Conservation (phyloP, 2,888 invertebrate species). For the Druceiella hillmani region DNA sequence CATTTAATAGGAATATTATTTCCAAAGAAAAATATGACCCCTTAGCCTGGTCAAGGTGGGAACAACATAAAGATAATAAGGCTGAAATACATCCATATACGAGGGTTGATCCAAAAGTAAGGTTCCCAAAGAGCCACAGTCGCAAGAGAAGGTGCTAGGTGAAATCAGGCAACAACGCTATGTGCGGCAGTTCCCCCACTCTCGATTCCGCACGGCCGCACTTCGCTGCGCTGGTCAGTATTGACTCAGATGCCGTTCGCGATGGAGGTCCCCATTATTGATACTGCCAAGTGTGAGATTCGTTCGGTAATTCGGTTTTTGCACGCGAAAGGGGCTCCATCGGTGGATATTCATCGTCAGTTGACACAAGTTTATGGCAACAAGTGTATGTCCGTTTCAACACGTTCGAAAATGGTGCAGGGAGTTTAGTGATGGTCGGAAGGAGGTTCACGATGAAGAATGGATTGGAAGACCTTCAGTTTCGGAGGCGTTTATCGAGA, state of each 20-base stretch:
- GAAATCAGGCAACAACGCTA: too few relatives aligned
- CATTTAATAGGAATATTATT: too few relatives aligned
- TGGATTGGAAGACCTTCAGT: too few relatives aligned
- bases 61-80: too few relatives aligned
- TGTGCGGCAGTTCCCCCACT: too few relatives aligned
- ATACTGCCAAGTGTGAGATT: background rate
- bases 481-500: too few relatives aligned
- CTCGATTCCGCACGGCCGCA: background rate
- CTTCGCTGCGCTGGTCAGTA: background rate
- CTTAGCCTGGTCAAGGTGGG: too few relatives aligned
- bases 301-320: background rate
- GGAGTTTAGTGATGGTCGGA: too few relatives aligned
- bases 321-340: background rate
- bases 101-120: slow-evolving; percentile 1
- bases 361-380: background rate
- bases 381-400: background rate
- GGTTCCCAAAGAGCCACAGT: background rate
- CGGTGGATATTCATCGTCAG: background rate
- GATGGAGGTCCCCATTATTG: slow-evolving; percentile 1
- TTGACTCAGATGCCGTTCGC: background rate
- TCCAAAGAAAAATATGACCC: too few relatives aligned
- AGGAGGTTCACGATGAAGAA: background rate
- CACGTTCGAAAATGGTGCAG: too few relatives aligned
- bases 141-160: background rate
- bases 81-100: too few relatives aligned